Conservation (phyloP, 2,113 vertebrate species). For the Gorsachius goisagi region DNA sequence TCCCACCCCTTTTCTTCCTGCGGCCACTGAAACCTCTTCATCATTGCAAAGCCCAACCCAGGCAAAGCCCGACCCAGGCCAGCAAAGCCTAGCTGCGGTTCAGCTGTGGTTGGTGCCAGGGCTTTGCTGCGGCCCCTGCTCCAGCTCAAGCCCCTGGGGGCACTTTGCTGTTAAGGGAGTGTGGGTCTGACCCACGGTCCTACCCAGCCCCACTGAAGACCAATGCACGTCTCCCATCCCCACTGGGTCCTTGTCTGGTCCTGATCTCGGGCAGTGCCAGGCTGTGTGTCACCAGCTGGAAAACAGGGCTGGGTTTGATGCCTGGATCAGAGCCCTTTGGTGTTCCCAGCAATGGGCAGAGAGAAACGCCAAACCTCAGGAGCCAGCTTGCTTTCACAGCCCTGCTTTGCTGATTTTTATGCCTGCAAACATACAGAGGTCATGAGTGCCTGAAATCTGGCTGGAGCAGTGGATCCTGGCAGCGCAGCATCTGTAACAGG, state of each 20-base stretch:
- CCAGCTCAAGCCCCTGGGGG: background rate
- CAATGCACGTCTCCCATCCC: background rate
- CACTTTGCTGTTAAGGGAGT: background rate
- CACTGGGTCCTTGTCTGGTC: background rate
- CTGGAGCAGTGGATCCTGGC: background rate
- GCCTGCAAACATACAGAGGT: background rate
- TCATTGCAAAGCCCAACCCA: constrained; percentile 39
- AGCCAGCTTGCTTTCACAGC: background rate
- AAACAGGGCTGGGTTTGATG: background rate
- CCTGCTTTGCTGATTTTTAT: background rate
- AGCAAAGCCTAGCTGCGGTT: constrained; percentile 11
- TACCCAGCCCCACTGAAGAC: background rate
- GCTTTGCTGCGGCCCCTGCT: background rate
- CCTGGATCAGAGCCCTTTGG: background rate
- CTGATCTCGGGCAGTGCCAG: rapidly evolving
- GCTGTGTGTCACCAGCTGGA: background rate
- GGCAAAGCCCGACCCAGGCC: constrained; percentile 42
- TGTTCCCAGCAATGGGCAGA: background rate
- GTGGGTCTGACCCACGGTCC: background rate
- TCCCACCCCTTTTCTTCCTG: constrained; percentile 30
- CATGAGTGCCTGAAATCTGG: background rate
- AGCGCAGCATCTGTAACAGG: rapidly evolving
- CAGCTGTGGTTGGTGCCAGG: background rate
- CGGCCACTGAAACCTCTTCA: constrained; percentile 57
- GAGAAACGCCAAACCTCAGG: background rate